Conservation (phyloP, 53 echinoderm and acorn worm genomes). For the Paracentrotus lividus region DNA sequence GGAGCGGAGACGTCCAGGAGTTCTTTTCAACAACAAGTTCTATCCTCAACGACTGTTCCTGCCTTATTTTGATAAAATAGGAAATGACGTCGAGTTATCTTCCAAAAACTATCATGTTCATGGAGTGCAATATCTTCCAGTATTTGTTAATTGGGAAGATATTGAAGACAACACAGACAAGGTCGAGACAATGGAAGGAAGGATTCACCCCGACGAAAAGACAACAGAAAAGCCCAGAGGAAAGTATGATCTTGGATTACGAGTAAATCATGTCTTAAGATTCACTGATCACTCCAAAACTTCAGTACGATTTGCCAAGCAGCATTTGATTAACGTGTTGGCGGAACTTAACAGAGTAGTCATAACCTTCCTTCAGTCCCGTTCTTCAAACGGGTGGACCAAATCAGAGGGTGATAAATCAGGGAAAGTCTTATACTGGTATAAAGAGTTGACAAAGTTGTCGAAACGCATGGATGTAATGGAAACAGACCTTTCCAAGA, state of each 20-base stretch:
- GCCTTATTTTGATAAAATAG: neutral
- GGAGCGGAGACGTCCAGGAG: neutral
- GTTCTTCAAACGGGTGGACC: neutral
- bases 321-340: neutral
- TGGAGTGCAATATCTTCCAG: slow-evolving; percentile 3
- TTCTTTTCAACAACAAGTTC: slow-evolving; percentile 35
- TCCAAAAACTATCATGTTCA: neutral
- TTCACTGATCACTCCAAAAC: neutral
- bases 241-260: neutral
- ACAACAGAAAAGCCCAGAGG: neutral
- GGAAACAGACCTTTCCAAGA: neutral
- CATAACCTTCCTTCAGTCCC: neutral
- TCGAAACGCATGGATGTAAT: neutral
- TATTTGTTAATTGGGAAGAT: neutral
- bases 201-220: neutral
- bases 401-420: neutral
- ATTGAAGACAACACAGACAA: neutral
- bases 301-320: neutral
- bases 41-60: neutral
- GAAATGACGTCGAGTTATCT: slow-evolving; percentile 1
- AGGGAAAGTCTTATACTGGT: neutral
- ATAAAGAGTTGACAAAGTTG: neutral
- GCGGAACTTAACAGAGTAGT: neutral
- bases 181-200: neutral
- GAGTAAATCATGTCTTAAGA: neutral